Conservation (phyloP, 2,797 vertebrate genomes). For the Anas georgica region DNA sequence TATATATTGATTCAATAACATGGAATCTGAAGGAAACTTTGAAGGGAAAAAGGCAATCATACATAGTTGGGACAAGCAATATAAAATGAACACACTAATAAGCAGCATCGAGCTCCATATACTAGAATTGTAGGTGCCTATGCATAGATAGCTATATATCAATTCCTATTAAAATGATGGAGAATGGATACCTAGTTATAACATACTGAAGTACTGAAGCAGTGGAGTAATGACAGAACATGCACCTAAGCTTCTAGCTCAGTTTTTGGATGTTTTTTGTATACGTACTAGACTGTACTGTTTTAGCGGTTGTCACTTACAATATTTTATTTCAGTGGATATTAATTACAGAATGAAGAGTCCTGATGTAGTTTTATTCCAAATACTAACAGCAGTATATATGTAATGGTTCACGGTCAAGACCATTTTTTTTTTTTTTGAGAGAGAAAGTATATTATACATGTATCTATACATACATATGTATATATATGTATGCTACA, state of each 20-base stretch:
- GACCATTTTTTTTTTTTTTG: no score
- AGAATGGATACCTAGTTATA: neutral
- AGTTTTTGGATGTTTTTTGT: neutral
- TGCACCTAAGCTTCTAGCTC: neutral
- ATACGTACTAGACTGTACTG: neutral
- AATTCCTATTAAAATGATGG: neutral
- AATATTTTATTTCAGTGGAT: neutral
- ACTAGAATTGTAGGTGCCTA: neutral
- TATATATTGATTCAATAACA: neutral
- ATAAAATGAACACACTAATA: neutral
- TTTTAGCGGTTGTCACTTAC: neutral
- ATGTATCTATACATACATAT: no score
- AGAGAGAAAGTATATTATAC: neutral
- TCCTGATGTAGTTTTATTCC: neutral
- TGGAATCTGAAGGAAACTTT: neutral
- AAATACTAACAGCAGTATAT: neutral
- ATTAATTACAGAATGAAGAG: neutral
- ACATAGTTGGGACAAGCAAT: neutral
- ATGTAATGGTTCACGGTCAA: neutral
- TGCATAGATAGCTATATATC: neutral
- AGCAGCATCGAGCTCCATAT: neutral
- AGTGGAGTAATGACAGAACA: neutral
- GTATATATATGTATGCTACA: no score
- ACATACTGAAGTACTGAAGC: neutral
- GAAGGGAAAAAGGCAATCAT: neutral